A percentile compares a stretch with the other conserved stretches of the same genome.
phyloP scores from a whole-genome alignment of 2,888 invertebrate genomes.

The Apamea epomidion region DNA sequence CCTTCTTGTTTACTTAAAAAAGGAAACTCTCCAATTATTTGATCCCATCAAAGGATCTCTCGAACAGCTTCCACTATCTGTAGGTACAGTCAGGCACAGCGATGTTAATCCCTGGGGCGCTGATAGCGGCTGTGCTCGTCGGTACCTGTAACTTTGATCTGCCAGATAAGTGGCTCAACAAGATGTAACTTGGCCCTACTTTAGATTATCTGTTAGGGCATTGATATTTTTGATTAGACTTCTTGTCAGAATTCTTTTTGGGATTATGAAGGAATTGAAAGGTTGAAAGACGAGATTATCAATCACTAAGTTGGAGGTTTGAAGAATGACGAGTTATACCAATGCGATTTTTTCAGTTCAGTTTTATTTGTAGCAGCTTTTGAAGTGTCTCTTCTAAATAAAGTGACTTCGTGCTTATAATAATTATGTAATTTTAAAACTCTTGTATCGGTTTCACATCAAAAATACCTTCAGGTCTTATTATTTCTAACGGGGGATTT shows the following conservation, averaged over 20 bases:
- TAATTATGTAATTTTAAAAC: neutral
- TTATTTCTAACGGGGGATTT: neutral
- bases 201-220: constrained; percentile 46
- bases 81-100: constrained; percentile 40
- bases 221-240: constrained; percentile 39
- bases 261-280: constrained; percentile 15
- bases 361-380: neutral
- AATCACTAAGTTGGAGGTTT: neutral
- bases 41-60: constrained; percentile 42
- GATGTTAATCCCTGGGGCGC: constrained; percentile 39
- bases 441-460: neutral
- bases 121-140: constrained; percentile 43
- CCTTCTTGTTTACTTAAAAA: constrained; percentile 26
- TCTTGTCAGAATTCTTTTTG: neutral
- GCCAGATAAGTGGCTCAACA: constrained; percentile 38
- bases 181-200: constrained; percentile 44
- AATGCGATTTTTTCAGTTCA: neutral
- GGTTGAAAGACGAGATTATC: neutral
- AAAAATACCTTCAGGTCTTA: neutral
- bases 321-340: neutral
- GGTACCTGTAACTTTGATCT: constrained; percentile 54
- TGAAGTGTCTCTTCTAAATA: neutral
- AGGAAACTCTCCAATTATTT: constrained; percentile 35
- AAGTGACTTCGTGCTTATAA: neutral
- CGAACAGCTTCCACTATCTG: constrained; percentile 41